A percentile compares a stretch with the other conserved stretches of the same genome.
Evolutionary conservation across 2,113 vertebrate genomes (phyloP).

Genomic region (Zootoca vivipara): DNA sequence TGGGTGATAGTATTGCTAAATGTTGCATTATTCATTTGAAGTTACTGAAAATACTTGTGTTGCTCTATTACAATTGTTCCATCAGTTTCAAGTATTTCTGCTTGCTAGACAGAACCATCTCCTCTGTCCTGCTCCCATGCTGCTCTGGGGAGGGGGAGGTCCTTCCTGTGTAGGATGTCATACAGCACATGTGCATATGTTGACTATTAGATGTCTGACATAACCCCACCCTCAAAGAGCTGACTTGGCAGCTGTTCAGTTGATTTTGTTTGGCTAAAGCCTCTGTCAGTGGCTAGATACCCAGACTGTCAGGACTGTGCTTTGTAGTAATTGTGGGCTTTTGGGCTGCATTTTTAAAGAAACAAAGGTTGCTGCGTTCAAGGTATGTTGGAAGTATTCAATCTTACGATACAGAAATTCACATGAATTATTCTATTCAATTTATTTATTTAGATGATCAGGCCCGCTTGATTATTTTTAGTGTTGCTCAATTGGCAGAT

Average conservation of each 20-base stretch:
- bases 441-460: constrained; percentile 5
- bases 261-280: constrained; percentile 70
- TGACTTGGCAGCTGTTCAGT: constrained; percentile 80
- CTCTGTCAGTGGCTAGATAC: constrained; percentile 77
- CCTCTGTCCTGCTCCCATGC: too few species aligned
- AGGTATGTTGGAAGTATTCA: constrained; percentile 69
- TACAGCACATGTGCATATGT: constrained; percentile 64
- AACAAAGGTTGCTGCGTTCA: constrained; percentile 61
- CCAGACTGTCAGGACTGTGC: constrained; percentile 72
- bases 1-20: too few species aligned
- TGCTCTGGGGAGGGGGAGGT: too few species aligned
- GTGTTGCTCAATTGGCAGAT: neutral
- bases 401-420: constrained; percentile 56
- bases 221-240: constrained; percentile 69
- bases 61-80: too few species aligned
- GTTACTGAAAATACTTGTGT: neutral
- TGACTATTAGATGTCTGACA: constrained; percentile 66
- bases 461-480: constrained; percentile 2
- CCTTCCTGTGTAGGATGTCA: constrained; percentile 47
- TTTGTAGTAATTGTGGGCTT: constrained; percentile 74
- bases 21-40: too few species aligned
- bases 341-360: constrained; percentile 62
- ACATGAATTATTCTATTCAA: neutral
- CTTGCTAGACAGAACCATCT: too few species aligned
- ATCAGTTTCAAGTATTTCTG: too few species aligned